phyloP scores from a whole-genome alignment of 2,113 vertebrate genomes.

The Salvelinus fontinalis region DNA sequence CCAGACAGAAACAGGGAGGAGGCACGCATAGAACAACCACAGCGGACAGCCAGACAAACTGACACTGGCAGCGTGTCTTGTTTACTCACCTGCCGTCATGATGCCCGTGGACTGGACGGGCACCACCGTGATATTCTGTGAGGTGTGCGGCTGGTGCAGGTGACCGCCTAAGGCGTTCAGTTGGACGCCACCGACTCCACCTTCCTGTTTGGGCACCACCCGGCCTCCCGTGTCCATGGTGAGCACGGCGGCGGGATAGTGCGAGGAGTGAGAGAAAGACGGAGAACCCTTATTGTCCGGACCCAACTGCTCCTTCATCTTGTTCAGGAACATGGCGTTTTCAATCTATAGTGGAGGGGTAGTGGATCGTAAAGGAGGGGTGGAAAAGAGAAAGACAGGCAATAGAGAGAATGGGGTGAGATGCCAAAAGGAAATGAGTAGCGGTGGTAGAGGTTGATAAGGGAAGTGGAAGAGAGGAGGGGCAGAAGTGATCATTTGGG shows the following conservation, averaged over 20 bases:
- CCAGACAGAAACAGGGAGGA: neutral
- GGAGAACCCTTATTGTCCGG: constrained; percentile 81
- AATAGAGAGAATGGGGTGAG: neutral
- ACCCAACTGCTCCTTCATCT: constrained; percentile 94
- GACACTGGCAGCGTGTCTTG: neutral
- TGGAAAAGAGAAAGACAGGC: neutral
- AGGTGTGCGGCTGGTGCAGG: constrained; percentile 87
- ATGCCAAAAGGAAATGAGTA: constrained; percentile 10
- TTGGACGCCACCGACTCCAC: constrained; percentile 69
- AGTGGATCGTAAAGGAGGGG: constrained; percentile 20
- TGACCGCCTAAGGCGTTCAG: constrained; percentile 79
- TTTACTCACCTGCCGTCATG: constrained; percentile 87
- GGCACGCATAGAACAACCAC: neutral
- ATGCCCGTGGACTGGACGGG: constrained; percentile 92
- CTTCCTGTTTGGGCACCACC: constrained; percentile 81
- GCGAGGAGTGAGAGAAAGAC: constrained; percentile 77
- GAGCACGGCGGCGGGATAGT: constrained; percentile 84
- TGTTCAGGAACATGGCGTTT: constrained; percentile 98
- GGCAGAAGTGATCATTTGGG: constrained; percentile 56
- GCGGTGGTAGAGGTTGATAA: constrained; percentile 13
- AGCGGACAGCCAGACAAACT: neutral
- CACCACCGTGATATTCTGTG: constrained; percentile 96
- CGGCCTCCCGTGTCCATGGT: constrained; percentile 71
- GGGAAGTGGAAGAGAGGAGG: constrained; percentile 8
- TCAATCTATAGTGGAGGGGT: constrained; percentile 80